A percentile compares a stretch with the other conserved stretches of the same genome.
phyloP scores from a whole-genome alignment of 2,113 vertebrate species.

The Sprattus sprattus region DNA sequence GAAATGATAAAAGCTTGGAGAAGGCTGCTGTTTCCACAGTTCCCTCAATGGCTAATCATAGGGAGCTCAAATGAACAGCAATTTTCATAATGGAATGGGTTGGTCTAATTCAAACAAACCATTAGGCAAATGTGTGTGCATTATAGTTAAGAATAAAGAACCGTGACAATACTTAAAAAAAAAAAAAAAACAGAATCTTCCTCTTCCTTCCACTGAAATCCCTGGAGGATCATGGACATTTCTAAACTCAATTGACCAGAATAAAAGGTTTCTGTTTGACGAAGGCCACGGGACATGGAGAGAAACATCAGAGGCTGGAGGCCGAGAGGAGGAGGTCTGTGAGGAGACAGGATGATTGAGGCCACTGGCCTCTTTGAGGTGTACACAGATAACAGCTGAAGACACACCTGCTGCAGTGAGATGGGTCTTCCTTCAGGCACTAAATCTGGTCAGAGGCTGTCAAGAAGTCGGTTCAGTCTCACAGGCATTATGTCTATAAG shows the following conservation, averaged over 20 bases:
- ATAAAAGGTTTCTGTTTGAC: neutral
- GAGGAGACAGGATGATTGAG: slow-evolving; percentile 11
- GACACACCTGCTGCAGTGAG: slow-evolving; percentile 4
- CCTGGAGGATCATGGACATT: neutral
- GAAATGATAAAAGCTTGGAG: too few species aligned
- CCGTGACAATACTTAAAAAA: neutral
- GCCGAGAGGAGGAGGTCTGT: neutral
- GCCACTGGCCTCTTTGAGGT: neutral
- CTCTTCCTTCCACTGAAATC: neutral
- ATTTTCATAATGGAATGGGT: neutral
- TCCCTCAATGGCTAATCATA: too few species aligned
- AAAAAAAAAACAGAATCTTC: neutral
- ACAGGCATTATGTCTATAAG: neutral
- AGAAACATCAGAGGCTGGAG: neutral
- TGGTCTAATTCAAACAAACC: neutral
- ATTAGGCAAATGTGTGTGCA: neutral
- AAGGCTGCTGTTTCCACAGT: too few species aligned
- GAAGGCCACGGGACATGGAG: neutral
- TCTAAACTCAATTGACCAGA: neutral
- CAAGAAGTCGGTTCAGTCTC: neutral
- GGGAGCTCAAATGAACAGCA: neutral
- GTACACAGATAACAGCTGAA: neutral
- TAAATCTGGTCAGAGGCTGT: slow-evolving; percentile 13
- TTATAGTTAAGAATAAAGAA: neutral
- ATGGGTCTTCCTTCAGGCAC: neutral